Percentiles rank a stretch among this genome's conserved stretches.
Evolutionary conservation across 1,140 invertebrate genomes (phyloP).

Genomic region (Drosophila lowei): DNA sequence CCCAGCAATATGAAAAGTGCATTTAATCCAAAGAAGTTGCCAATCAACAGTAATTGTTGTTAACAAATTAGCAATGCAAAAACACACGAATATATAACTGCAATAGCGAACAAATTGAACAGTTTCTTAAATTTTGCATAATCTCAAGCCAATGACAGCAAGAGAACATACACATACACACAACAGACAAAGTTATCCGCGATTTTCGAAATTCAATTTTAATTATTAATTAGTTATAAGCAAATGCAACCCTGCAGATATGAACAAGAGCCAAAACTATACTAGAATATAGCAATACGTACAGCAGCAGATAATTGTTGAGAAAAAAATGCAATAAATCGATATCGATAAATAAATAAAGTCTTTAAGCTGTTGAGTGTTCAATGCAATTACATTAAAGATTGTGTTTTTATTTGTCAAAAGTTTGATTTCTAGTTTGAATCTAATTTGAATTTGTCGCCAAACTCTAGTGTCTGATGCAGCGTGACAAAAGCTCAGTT

Average conservation of each 20-base stretch:
- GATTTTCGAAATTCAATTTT: slow-evolving; percentile 64
- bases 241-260: slow-evolving; percentile 35
- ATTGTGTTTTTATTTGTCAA: not conserved
- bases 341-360: slow-evolving; percentile 80
- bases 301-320: slow-evolving; percentile 59
- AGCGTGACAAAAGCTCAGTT: no score
- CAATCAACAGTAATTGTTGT: slow-evolving; percentile 25
- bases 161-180: slow-evolving; percentile 22
- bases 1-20: slow-evolving; percentile 68
- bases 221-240: slow-evolving; percentile 78
- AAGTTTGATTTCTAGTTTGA: slow-evolving; percentile 9
- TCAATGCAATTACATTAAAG: slow-evolving; percentile 65
- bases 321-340: slow-evolving; percentile 72
- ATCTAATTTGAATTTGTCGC: not conserved
- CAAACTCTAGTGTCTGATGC: no score
- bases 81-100: slow-evolving; percentile 11
- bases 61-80: no score
- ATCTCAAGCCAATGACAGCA: slow-evolving; percentile 18
- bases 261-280: slow-evolving; percentile 45
- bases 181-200: slow-evolving; percentile 46
- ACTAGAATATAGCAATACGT: slow-evolving; percentile 48
- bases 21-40: slow-evolving; percentile 77
- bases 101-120: slow-evolving; percentile 35
- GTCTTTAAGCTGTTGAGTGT: slow-evolving; percentile 79
- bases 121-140: slow-evolving; percentile 35